A percentile compares a stretch with the other conserved stretches of the same genome.
These are phyloP conservation scores for Drosophila serrata DNA, from an alignment of 1,140 invertebrate species.

Conservation along the genomic window DNA sequence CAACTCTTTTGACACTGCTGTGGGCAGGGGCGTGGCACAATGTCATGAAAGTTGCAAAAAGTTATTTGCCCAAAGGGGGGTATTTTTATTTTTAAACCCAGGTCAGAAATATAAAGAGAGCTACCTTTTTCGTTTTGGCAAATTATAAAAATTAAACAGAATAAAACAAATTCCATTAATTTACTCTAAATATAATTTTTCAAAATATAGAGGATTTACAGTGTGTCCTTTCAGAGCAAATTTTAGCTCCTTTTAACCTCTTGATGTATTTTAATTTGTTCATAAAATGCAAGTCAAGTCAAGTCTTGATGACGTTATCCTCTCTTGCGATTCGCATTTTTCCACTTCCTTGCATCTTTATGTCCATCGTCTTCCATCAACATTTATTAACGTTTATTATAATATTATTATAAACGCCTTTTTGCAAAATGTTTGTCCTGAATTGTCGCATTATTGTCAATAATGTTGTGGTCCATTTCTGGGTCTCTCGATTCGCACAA, in stretches of 20 bases:
- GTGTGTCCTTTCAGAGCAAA: neutral
- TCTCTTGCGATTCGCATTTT: neutral
- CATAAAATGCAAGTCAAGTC: constrained; percentile 47
- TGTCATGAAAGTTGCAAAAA: constrained; percentile 17
- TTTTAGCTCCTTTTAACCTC: constrained; percentile 16
- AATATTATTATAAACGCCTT: constrained; percentile 56
- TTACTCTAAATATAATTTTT: neutral
- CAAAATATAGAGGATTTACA: neutral
- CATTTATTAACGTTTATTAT: constrained; percentile 63
- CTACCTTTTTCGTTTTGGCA: neutral
- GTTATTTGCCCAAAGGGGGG: neutral
- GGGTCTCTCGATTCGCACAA: constrained; percentile 19
- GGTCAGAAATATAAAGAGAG: too few species aligned
- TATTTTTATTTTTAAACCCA: neutral
- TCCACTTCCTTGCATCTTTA: constrained; percentile 14
- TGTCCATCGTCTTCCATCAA: constrained; percentile 11
- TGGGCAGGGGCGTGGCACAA: constrained; percentile 13
- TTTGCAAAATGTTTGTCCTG: constrained; percentile 46
- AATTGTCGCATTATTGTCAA: constrained; percentile 51
- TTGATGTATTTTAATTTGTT: constrained; percentile 30
- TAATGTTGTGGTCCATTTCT: constrained; percentile 38
- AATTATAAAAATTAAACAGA: neutral
- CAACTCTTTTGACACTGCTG: constrained; percentile 40
- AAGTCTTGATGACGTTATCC: constrained; percentile 29
- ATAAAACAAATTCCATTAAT: neutral